Conservation (phyloP, 2,113 vertebrate species). For the Talpa occidentalis region DNA sequence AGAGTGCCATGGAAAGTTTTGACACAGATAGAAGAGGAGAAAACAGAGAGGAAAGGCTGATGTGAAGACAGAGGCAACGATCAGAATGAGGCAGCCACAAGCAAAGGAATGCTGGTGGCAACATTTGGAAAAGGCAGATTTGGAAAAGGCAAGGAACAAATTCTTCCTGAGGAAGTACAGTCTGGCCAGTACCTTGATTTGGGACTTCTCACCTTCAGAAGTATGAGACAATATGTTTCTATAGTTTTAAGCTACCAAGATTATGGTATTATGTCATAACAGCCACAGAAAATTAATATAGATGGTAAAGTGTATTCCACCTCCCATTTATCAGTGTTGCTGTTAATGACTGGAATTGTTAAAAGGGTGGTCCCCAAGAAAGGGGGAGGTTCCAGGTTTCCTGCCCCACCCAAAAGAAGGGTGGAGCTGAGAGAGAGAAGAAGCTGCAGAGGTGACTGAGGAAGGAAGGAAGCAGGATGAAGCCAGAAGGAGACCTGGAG, state of each 20-base stretch:
- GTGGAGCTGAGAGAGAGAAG: no score
- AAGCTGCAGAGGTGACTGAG: no score
- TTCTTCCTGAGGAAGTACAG: not conserved
- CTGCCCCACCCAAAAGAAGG: no score
- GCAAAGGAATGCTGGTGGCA: not conserved
- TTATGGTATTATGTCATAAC: not conserved
- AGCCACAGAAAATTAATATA: not conserved
- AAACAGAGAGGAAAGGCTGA: not conserved
- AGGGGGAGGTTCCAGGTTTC: no score
- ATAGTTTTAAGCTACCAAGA: not conserved
- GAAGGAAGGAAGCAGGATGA: no score
- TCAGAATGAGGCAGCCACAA: not conserved
- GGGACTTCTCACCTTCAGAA: not conserved
- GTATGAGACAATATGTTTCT: not conserved
- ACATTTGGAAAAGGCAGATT: no score
- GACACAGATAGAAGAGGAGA: not conserved
- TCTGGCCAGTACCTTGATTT: not conserved
- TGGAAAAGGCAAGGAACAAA: not conserved
- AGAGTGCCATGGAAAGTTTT: not conserved
- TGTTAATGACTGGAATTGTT: not conserved
- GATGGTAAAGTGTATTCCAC: not conserved
- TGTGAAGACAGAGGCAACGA: not conserved
- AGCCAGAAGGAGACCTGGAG: no score
- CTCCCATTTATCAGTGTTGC: not conserved
- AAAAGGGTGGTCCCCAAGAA: no score